phyloP scores from a whole-genome alignment of 2,113 vertebrate species.

The Bathybates hornii region DNA sequence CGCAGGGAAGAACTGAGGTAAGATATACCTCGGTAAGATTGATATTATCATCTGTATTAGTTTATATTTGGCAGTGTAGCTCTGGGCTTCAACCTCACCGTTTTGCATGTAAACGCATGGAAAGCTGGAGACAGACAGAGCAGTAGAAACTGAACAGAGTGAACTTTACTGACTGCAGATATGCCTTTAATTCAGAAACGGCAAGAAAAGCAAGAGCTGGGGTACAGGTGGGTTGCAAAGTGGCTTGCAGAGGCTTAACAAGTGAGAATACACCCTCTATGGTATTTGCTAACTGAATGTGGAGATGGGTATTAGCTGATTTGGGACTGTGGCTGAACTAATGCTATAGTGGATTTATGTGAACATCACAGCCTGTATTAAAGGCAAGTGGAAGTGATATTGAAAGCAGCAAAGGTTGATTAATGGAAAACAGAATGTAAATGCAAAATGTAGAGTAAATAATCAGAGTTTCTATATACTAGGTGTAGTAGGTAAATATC shows the following conservation, averaged over 20 bases:
- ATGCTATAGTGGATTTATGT: neutral
- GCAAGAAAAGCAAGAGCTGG: neutral
- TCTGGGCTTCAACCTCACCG: rapidly evolving
- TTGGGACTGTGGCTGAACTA: neutral
- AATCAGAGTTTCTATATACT: neutral
- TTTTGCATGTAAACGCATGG: neutral
- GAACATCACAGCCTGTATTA: neutral
- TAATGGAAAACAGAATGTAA: neutral
- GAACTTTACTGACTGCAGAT: neutral
- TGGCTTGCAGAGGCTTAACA: neutral
- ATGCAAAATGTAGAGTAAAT: rapidly evolving
- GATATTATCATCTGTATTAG: neutral
- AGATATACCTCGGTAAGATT: neutral
- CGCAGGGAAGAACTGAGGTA: slow-evolving; percentile 93
- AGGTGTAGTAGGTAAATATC: neutral
- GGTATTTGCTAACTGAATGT: neutral
- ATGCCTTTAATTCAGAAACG: neutral
- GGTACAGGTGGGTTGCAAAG: rapidly evolving
- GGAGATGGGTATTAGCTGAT: neutral
- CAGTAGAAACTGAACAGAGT: neutral
- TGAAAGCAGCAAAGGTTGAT: neutral
- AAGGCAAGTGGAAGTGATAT: neutral
- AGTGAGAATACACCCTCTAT: neutral
- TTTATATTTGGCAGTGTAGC: neutral
- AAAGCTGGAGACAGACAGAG: neutral